Conservation (phyloP, 2,113 vertebrate genomes). For the Bos indicus region DNA sequence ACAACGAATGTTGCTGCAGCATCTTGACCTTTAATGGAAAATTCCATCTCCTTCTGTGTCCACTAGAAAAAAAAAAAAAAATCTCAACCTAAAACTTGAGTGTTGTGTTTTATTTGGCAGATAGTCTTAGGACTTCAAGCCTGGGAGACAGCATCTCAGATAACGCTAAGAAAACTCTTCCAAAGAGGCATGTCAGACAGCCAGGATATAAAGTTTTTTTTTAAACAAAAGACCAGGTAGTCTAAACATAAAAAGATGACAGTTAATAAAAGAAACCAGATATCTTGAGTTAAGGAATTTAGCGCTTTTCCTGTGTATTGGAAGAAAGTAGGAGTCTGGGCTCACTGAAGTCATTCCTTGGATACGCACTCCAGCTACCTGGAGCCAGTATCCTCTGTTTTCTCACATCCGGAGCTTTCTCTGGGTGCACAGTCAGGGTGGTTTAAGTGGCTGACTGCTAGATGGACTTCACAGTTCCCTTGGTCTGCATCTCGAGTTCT, state of each 20-base stretch:
- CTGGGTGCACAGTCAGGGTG: too few relatives aligned
- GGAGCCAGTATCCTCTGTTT: background rate
- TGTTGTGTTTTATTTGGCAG: background rate
- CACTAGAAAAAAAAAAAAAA: background rate
- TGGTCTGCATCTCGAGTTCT: background rate
- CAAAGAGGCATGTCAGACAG: background rate
- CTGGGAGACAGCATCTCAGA: background rate
- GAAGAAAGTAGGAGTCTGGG: background rate
- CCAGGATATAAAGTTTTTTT: background rate
- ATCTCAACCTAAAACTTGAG: background rate
- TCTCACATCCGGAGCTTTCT: background rate
- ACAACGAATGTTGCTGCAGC: background rate
- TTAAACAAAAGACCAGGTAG: background rate
- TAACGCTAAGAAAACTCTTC: background rate
- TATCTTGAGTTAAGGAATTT: background rate
- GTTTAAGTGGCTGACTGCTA: background rate
- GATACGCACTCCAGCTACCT: background rate
- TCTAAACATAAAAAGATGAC: background rate
- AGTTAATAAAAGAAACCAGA: background rate
- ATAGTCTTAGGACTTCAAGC: background rate
- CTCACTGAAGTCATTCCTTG: background rate
- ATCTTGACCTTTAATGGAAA: background rate
- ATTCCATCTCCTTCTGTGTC: background rate
- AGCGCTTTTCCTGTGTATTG: background rate
- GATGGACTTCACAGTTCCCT: background rate